phyloP scores from a whole-genome alignment of 2,888 invertebrate genomes.

The Watsonalla cultraria region DNA sequence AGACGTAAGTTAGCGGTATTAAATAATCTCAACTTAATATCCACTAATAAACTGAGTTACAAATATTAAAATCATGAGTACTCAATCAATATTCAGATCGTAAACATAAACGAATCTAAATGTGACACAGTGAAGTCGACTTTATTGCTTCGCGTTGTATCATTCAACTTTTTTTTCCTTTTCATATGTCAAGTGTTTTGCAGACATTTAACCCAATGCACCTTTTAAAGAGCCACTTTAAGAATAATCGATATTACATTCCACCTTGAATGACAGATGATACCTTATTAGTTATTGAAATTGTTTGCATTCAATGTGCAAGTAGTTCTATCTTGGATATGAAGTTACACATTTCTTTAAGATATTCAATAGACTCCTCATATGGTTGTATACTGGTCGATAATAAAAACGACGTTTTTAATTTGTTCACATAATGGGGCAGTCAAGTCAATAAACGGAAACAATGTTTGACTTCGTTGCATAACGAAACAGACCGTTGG shows the following conservation, averaged over 20 bases:
- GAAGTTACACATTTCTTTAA: neutral
- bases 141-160: neutral
- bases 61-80: neutral
- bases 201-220: slow-evolving; percentile 14
- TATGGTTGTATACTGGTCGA: neutral
- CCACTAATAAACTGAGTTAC: neutral
- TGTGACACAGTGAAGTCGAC: neutral
- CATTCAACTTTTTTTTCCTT: neutral
- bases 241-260: slow-evolving; percentile 16
- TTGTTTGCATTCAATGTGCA: slow-evolving; percentile 11
- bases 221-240: slow-evolving; percentile 10
- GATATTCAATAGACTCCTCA: neutral
- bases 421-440: slow-evolving; percentile 52
- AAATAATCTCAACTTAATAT: too few relatives aligned
- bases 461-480: slow-evolving; percentile 50
- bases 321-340: slow-evolving; percentile 8
- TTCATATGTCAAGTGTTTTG: slow-evolving; percentile 2
- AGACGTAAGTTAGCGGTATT: too few relatives aligned
- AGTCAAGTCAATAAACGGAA: slow-evolving; percentile 51
- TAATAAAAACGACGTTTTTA: slow-evolving; percentile 22
- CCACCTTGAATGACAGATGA: slow-evolving; percentile 21
- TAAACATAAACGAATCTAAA: neutral
- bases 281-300: slow-evolving; percentile 25
- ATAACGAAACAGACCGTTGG: slow-evolving; percentile 66
- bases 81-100: neutral